A percentile compares a stretch with the other conserved stretches of the same genome.
phyloP scores from a whole-genome alignment of 1,140 invertebrate genomes.

The Drosophila nigromelanica region DNA sequence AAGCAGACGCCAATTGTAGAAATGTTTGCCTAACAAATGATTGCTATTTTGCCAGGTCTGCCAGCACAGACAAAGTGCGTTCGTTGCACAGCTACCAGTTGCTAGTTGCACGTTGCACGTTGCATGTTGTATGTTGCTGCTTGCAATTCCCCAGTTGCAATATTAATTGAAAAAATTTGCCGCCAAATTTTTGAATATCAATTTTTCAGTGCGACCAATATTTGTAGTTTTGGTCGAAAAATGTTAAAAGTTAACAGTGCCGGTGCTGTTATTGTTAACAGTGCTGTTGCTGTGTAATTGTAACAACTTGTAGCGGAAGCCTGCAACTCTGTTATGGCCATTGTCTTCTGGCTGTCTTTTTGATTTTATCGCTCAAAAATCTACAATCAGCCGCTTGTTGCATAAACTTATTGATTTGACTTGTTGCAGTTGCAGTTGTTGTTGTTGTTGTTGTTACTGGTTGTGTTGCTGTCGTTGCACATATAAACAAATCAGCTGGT shows the following conservation, averaged over 20 bases:
- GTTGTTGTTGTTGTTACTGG: constrained; percentile 22
- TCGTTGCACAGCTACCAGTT: constrained; percentile 14
- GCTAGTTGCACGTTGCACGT: constrained; percentile 23
- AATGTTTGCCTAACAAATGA: constrained; percentile 78
- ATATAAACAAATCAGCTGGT: constrained; percentile 79
- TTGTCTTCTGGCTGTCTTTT: constrained; percentile 66
- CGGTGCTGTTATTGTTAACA: constrained; percentile 3
- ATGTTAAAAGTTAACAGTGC: constrained; percentile 21
- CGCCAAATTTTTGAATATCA: neutral
- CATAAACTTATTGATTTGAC: constrained; percentile 79
- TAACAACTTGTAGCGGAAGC: constrained; percentile 65
- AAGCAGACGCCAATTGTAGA: constrained; percentile 67
- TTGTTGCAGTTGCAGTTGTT: constrained; percentile 33
- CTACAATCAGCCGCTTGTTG: constrained; percentile 63
- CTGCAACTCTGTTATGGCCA: constrained; percentile 40
- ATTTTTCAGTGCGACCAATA: neutral
- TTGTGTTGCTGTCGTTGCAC: constrained; percentile 52
- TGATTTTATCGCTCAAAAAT: constrained; percentile 66
- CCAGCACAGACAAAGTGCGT: constrained; percentile 51
- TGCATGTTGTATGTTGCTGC: neutral
- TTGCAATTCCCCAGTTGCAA: constrained; percentile 11
- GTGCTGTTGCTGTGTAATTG: constrained; percentile 17
- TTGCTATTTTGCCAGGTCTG: constrained; percentile 59
- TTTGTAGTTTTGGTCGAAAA: constrained; percentile 25
- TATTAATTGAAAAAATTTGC: constrained; percentile 70